A percentile compares a stretch with the other conserved stretches of the same genome.
Conservation (phyloP, 2,113 vertebrate genomes). For the Bos indicus region DNA sequence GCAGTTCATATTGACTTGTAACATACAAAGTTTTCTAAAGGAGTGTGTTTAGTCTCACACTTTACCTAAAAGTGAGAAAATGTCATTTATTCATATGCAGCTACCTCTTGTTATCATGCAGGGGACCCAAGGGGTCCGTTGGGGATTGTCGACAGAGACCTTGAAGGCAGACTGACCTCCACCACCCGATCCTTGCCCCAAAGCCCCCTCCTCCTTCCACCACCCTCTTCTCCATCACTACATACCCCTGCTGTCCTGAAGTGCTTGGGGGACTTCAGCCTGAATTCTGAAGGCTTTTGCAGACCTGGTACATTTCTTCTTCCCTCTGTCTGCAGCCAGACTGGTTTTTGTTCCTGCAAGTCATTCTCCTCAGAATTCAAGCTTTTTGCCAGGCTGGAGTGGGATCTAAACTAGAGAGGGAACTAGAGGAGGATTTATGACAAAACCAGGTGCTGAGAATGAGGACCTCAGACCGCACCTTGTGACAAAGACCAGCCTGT, state of each 20-base stretch:
- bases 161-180: neutral
- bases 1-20: neutral
- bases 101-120: neutral
- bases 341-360: slow-evolving; percentile 57
- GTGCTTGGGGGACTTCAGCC: neutral
- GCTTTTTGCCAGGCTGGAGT: slow-evolving; percentile 51
- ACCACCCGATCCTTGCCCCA: neutral
- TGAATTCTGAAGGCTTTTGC: slow-evolving; percentile 55
- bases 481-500: neutral
- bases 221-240: neutral
- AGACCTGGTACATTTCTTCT: neutral
- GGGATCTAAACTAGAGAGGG: neutral
- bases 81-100: neutral
- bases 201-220: neutral
- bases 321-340: slow-evolving; percentile 39
- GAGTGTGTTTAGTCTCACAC: neutral
- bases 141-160: neutral
- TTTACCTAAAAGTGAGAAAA: neutral
- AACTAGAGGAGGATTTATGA: slow-evolving; percentile 3
- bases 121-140: neutral
- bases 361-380: slow-evolving; percentile 49
- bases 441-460: slow-evolving; percentile 52
- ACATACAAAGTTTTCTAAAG: neutral
- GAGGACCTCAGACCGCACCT: neutral
- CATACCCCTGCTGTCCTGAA: no score